These are phyloP conservation scores for Galeopterus variegatus DNA, from an alignment of 2,113 vertebrate genomes.

Conservation along the genomic window DNA sequence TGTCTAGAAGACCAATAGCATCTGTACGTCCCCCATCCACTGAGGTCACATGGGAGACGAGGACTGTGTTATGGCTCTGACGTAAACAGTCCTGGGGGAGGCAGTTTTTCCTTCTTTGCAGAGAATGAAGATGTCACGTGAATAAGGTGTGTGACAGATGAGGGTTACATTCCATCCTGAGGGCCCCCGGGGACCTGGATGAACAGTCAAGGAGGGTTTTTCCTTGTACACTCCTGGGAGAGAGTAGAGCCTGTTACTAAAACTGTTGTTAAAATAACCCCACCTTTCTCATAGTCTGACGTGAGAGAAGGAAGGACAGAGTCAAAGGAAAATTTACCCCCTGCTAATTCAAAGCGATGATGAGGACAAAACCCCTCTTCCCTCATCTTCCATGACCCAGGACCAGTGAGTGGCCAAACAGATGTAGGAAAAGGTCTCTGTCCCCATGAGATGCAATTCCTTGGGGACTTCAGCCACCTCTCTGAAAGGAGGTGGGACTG, in stretches of 20 bases:
- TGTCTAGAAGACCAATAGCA: fast-evolving
- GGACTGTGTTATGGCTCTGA: not conserved
- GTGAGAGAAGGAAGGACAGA: not conserved
- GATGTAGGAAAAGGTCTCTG: not conserved
- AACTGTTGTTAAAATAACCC: not conserved
- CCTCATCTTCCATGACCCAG: not conserved
- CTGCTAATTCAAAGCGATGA: not conserved
- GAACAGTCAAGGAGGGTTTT: not conserved
- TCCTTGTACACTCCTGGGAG: not conserved
- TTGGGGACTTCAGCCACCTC: not conserved
- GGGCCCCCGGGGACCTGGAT: not conserved
- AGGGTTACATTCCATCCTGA: not conserved
- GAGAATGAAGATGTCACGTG: not conserved
- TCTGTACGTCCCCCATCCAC: not conserved
- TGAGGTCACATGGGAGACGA: not conserved
- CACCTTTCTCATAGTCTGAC: not conserved
- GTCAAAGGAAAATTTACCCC: not conserved
- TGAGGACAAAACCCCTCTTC: not conserved
- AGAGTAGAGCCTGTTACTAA: not conserved
- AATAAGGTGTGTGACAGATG: not conserved
- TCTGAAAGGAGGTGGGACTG: not conserved
- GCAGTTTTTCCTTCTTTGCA: not conserved
- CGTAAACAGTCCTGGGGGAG: not conserved
- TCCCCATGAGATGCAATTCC: no score
- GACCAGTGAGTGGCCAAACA: not conserved